Percentiles rank a stretch among this genome's conserved stretches.
These are phyloP conservation scores for Ephydatia muelleri DNA, from an alignment of 37 sponge, comb jelly and placozoan species.

Conservation along the genomic window DNA sequence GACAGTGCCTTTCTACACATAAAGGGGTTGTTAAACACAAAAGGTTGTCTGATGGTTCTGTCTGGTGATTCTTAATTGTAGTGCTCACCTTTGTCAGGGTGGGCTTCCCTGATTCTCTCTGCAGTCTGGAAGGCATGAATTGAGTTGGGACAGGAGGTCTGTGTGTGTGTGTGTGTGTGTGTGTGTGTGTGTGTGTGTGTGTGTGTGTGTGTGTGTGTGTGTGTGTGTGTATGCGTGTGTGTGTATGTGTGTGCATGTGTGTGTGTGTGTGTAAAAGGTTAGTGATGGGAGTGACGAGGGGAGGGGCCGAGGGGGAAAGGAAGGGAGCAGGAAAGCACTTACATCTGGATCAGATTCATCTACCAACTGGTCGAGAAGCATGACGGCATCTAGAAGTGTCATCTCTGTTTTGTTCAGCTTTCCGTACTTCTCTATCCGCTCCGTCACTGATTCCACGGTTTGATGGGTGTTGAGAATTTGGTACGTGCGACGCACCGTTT, in stretches of 20 bases:
- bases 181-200: no score
- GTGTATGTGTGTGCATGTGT: no score
- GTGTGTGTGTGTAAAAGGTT: background rate
- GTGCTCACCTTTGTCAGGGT: slow-evolving; percentile 80
- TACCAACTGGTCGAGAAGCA: slow-evolving; percentile 77
- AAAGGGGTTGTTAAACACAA: background rate
- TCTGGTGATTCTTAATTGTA: background rate
- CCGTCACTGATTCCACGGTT: slow-evolving; percentile 56
- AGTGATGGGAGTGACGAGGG: no score
- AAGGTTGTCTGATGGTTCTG: no score
- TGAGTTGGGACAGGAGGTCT: no score
- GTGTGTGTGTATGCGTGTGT: no score
- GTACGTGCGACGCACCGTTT: slow-evolving; percentile 69
- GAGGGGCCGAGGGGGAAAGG: no score
- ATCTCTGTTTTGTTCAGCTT: slow-evolving; percentile 67
- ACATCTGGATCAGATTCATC: slow-evolving; percentile 98
- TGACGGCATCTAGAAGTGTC: slow-evolving; percentile 85
- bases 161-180: no score
- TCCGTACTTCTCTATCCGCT: slow-evolving; percentile 79
- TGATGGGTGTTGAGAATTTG: slow-evolving; percentile 69
- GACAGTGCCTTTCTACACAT: background rate
- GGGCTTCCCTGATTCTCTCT: slow-evolving; percentile 81
- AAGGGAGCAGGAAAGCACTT: slow-evolving; percentile 20
- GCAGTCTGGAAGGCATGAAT: no score
- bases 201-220: no score